A percentile compares a stretch with the other conserved stretches of the same genome.
Evolutionary conservation across 2,888 invertebrate species (phyloP).

Genomic region (Hirtodrosophila trivittata): DNA sequence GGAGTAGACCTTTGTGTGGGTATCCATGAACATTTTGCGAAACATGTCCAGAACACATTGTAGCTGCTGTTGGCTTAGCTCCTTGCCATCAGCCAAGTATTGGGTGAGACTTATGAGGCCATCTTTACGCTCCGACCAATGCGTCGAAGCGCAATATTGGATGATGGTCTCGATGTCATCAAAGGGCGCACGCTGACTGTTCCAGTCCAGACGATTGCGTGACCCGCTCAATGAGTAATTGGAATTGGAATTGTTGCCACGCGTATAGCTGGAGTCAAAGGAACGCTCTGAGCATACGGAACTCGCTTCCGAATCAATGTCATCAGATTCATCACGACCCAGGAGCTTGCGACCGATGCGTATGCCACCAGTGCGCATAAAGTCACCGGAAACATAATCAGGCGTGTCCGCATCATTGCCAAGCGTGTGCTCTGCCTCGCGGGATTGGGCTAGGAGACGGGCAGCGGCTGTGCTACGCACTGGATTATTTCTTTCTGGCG

Average conservation of each 20-base stretch:
- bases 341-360: constrained; percentile 85
- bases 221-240: constrained; percentile 94
- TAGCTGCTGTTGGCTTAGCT: constrained; percentile 86
- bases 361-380: constrained; percentile 85
- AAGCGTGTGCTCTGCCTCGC: constrained; percentile 93
- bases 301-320: constrained; percentile 94
- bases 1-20: constrained; percentile 96
- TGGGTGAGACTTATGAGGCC: constrained; percentile 92
- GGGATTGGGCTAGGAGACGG: constrained; percentile 92
- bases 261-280: constrained; percentile 89
- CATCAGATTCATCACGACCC: constrained; percentile 90
- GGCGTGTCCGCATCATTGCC: constrained; percentile 85
- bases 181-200: constrained; percentile 85
- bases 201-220: constrained; percentile 89
- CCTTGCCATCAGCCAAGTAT: constrained; percentile 87
- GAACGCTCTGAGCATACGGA: constrained; percentile 97
- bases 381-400: constrained; percentile 69
- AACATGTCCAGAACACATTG: constrained; percentile 95
- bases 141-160: constrained; percentile 92
- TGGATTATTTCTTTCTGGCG: constrained; percentile 85
- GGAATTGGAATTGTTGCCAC: constrained; percentile 93
- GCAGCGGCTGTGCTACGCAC: constrained; percentile 89
- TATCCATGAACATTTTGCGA: constrained; percentile 98
- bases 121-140: constrained; percentile 98
- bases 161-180: constrained; percentile 94